phyloP scores from a whole-genome alignment of 2,888 invertebrate species.

The Ischnus inquisitorius region DNA sequence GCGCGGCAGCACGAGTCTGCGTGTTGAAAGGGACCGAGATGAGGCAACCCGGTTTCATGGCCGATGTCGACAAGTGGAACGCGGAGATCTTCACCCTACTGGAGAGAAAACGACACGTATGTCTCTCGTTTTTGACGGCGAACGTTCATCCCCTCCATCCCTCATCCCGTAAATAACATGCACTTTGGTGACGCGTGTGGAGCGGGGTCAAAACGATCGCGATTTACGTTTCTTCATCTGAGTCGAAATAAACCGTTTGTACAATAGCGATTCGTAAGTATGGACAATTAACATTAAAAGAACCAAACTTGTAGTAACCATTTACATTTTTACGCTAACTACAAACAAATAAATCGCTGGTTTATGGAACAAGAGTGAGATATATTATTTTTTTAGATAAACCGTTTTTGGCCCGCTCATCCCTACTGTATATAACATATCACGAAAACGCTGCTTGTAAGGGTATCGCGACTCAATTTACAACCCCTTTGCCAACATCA shows the following conservation, averaged over 20 bases:
- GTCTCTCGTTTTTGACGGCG: background rate
- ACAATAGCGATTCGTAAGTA: no score
- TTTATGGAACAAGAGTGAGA: background rate
- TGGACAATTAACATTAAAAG: no score
- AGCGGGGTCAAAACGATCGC: background rate
- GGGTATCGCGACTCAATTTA: conserved; percentile 2
- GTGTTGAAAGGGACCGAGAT: background rate
- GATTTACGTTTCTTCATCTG: background rate
- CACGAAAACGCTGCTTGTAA: background rate
- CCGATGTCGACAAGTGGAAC: background rate
- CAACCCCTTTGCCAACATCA: background rate
- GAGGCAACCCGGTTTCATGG: conserved; percentile 10
- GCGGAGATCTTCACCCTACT: background rate
- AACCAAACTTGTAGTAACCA: no score
- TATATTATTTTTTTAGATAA: background rate
- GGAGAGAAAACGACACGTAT: background rate
- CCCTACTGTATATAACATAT: background rate
- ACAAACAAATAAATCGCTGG: background rate
- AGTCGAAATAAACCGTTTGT: no score
- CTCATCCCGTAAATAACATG: background rate
- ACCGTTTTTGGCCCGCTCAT: background rate
- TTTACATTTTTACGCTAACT: background rate
- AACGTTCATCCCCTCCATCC: background rate
- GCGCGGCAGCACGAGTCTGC: background rate
- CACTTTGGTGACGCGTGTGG: background rate